Conservation (phyloP, 2,888 invertebrate species). For the Anaspis maculata region DNA sequence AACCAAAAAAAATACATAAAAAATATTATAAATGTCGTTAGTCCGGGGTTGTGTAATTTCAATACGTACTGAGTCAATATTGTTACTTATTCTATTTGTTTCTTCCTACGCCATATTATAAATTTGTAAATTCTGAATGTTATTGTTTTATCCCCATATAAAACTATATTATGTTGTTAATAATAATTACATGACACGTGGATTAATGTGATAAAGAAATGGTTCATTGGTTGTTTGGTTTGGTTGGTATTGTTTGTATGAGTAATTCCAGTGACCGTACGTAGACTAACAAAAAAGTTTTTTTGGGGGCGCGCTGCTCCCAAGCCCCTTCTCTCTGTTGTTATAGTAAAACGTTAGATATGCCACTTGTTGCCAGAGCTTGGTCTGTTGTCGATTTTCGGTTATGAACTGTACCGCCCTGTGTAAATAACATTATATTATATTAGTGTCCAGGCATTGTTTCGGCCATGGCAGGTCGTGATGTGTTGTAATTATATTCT, state of each 20-base stretch:
- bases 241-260: constrained; percentile 28
- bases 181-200: constrained; percentile 31
- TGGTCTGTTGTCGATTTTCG: constrained; percentile 14
- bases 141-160: too few species aligned
- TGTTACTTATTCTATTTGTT: background rate
- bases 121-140: background rate
- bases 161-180: constrained; percentile 8
- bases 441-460: constrained; percentile 9
- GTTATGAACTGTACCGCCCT: constrained; percentile 14
- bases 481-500: too few species aligned
- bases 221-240: constrained; percentile 29
- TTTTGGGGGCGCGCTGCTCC: constrained; percentile 18
- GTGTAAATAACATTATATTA: constrained; percentile 12
- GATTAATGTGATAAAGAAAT: constrained; percentile 34
- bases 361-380: constrained; percentile 25
- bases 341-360: constrained; percentile 21
- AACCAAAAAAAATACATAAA: constrained; percentile 36
- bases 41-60: constrained; percentile 39
- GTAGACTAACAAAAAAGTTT: constrained; percentile 24
- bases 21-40: constrained; percentile 36
- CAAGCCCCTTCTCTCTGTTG: constrained; percentile 25
- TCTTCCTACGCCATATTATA: too few species aligned
- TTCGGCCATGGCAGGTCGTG: too few species aligned
- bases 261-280: constrained; percentile 32
- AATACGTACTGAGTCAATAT: constrained; percentile 33